Conservation (phyloP, 1,140 invertebrate species). For the Sycophila sp. region DNA sequence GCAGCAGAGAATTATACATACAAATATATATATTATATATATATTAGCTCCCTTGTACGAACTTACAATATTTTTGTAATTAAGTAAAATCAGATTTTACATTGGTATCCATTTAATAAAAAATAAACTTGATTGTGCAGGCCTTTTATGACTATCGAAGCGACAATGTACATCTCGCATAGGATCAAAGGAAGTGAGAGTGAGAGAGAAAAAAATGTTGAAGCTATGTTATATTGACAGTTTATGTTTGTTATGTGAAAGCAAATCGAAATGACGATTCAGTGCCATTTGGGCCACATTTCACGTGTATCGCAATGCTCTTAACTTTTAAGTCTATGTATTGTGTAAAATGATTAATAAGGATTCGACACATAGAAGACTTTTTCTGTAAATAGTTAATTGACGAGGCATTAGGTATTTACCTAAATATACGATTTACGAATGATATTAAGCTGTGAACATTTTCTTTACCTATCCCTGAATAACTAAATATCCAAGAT, state of each 20-base stretch:
- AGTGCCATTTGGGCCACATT: constrained; percentile 55
- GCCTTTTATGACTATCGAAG: constrained; percentile 29
- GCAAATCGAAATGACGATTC: constrained; percentile 40
- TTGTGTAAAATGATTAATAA: constrained; percentile 64
- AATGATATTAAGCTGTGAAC: constrained; percentile 11
- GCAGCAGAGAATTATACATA: background rate
- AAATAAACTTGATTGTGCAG: constrained; percentile 23
- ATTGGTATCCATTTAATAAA: constrained; percentile 29
- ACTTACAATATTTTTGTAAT: constrained; percentile 30
- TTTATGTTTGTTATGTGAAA: constrained; percentile 46
- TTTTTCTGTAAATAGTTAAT: constrained; percentile 64
- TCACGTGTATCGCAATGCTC: constrained; percentile 54
- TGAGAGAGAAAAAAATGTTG: constrained; percentile 30
- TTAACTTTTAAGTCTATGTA: constrained; percentile 63
- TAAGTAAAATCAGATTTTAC: background rate
- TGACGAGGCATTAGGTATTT: constrained; percentile 65
- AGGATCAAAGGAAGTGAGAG: constrained; percentile 35
- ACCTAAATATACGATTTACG: constrained; percentile 44
- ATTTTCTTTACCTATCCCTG: constrained; percentile 20
- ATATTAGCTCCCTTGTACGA: background rate
- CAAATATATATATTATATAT: no score
- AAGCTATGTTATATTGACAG: constrained; percentile 44
- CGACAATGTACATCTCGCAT: constrained; percentile 33
- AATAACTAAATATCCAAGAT: no score
- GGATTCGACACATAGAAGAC: constrained; percentile 63